Evolutionary conservation across 2,888 invertebrate genomes (phyloP).

Genomic region (Charanyca ferruginea): DNA sequence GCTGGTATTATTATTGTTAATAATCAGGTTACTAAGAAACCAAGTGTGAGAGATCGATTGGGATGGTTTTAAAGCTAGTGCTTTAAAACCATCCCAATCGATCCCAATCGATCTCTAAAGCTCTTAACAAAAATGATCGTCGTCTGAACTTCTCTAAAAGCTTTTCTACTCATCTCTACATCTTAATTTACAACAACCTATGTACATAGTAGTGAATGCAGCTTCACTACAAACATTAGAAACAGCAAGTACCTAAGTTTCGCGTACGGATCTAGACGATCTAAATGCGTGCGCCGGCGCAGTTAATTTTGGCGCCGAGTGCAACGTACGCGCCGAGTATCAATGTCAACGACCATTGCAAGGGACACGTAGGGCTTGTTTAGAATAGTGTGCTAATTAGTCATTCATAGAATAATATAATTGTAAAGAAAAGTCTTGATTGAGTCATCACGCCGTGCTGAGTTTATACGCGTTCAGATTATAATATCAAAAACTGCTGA

Average conservation of each 20-base stretch:
- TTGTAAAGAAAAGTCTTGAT: no score
- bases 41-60: no score
- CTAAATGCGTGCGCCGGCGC: conserved; percentile 59
- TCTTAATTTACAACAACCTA: neutral
- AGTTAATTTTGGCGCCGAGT: conserved; percentile 63
- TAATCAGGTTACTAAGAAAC: no score
- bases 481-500: no score
- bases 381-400: conserved; percentile 27
- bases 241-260: conserved; percentile 47
- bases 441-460: no score
- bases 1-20: no score
- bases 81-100: neutral
- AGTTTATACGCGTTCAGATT: no score
- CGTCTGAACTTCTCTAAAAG: neutral
- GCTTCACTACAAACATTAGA: conserved; percentile 36
- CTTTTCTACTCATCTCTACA: neutral
- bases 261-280: conserved; percentile 61
- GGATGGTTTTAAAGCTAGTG: no score
- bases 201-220: no score
- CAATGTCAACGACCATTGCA: conserved; percentile 66
- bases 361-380: conserved; percentile 49
- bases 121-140: neutral
- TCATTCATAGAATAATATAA: neutral
- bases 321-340: conserved; percentile 61
- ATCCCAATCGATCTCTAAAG: no score